Base-by-base conservation (phyloP, 2,113 vertebrate genomes). In the Sminthopsis crassicaudata region DNA sequence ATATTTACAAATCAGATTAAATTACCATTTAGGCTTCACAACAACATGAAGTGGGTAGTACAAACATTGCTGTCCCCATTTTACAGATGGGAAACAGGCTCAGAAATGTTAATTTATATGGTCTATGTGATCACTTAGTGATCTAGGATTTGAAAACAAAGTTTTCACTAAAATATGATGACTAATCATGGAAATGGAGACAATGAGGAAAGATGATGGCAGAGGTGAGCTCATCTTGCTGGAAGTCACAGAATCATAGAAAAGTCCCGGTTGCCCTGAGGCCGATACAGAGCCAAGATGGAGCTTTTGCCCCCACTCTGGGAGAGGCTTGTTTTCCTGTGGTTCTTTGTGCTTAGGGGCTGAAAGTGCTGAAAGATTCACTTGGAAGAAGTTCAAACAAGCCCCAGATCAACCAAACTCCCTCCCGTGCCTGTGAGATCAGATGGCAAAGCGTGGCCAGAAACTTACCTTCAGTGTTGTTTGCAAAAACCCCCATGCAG, bases 301-400 rank as follows among this genome's bases (percentile, higher is more conserved):
- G 95, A 95, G 94, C 92, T 96, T 60, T 67, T 96, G n/a, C 50
- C 76, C 89, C 91, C 91, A 53, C 46, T 94, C 55, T 10, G 95
- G 93, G 46, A 93, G 97, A 97, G 93, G 53, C 36, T 92, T 95
- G 93, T 67, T 92, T 96, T 96, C 90, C 95, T 93, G 92, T 94
- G 93, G 94, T 84, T 46, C 91, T 94, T 46, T 95, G 97, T 96
- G 96, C 97, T 93, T 89, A 93, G 93, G 97, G 98, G 90, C 97
- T 97, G 96, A 94, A 93, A 96, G 96, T 95, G 93, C 95, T 95
- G 91, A 97, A 98, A 96, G 97, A 96, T 98, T 94, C 95, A 96
- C 93, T 98, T 98, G 97, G 98, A 98, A 98, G 91, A 53, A 91
- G 95, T 98, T 97, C 98, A 97, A 57, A 96, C 91, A 95, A 96